These are phyloP conservation scores for Volucella zonaria DNA, from an alignment of 2,888 invertebrate genomes.

Conservation along the genomic window DNA sequence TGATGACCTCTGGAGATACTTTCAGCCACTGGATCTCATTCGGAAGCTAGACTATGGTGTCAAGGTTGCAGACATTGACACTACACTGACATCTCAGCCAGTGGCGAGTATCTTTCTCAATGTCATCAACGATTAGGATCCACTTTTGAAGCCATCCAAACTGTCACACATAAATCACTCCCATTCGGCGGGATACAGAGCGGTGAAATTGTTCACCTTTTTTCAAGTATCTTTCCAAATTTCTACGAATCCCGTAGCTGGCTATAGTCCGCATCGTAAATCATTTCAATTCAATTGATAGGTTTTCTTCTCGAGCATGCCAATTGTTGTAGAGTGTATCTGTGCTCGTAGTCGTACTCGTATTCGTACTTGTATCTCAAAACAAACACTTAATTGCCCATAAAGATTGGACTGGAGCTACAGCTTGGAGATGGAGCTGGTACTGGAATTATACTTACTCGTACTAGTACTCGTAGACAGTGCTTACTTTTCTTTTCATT, in stretches of 20 bases:
- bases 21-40: too few relatives aligned
- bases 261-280: conserved; percentile 8
- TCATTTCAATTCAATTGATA: conserved; percentile 51
- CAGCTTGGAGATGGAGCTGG: conserved; percentile 18
- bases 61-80: too few relatives aligned
- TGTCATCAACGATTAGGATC: conserved; percentile 8
- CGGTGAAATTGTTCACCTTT: conserved; percentile 53
- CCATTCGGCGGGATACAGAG: not conserved
- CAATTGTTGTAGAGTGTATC: conserved; percentile 24
- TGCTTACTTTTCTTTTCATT: conserved; percentile 63
- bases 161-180: conserved; percentile 21
- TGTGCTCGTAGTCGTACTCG: not conserved
- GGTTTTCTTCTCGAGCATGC: conserved; percentile 54
- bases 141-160: conserved; percentile 5
- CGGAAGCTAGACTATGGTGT: too few relatives aligned
- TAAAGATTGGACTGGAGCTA: conserved; percentile 35
- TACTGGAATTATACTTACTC: too few relatives aligned
- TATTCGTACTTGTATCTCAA: not conserved
- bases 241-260: conserved; percentile 9
- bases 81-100: too few relatives aligned
- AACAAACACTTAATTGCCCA: conserved; percentile 50
- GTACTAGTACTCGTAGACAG: not conserved
- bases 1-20: too few relatives aligned
- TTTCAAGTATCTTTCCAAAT: conserved; percentile 40
- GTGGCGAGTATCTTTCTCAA: not conserved